Evolutionary conservation across 2,113 vertebrate genomes (phyloP).

Genomic region (Centrocercus urophasianus): DNA sequence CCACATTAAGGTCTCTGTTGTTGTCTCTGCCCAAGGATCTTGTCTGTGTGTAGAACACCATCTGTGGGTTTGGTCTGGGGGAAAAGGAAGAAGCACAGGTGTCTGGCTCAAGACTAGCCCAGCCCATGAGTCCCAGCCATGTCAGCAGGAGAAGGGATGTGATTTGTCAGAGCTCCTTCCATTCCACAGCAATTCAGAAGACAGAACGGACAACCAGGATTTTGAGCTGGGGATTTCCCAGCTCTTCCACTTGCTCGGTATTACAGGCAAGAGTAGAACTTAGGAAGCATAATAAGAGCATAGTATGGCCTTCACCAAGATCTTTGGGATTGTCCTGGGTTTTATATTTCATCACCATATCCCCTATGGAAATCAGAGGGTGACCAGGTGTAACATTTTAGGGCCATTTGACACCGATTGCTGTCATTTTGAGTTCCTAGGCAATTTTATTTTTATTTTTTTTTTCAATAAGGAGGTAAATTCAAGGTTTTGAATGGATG

Average conservation of each 20-base stretch:
- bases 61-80: background rate
- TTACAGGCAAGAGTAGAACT: background rate
- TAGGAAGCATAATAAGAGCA: background rate
- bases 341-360: background rate
- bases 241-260: background rate
- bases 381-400: background rate
- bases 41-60: background rate
- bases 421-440: background rate
- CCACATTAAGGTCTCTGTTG: accelerated
- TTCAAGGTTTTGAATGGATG: background rate
- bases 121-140: accelerated
- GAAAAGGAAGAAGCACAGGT: background rate
- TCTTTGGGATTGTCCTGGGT: accelerated
- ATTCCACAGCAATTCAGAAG: background rate
- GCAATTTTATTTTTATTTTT: background rate
- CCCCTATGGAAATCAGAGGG: accelerated
- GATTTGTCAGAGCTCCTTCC: background rate
- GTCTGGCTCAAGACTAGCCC: background rate
- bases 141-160: background rate
- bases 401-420: accelerated
- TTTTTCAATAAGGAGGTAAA: background rate
- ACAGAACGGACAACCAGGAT: background rate
- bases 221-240: background rate
- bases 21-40: background rate
- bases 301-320: background rate